These are phyloP conservation scores for Intellagama lesueurii DNA, from an alignment of 2,797 vertebrate genomes.

Conservation along the genomic window DNA sequence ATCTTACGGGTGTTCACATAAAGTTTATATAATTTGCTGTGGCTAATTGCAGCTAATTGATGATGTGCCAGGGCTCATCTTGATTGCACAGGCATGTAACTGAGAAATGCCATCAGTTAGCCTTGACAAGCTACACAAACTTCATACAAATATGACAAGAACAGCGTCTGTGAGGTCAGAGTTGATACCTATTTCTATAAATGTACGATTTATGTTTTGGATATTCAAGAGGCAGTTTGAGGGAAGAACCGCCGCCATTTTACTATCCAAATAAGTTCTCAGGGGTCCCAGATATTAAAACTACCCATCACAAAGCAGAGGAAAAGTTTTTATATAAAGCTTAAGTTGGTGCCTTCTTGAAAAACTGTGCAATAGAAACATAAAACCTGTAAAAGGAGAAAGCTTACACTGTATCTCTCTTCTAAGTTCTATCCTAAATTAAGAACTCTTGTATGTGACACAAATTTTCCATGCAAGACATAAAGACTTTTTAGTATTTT, in stretches of 20 bases:
- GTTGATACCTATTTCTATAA: too few species aligned
- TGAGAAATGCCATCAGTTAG: too few species aligned
- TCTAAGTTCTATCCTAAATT: not conserved
- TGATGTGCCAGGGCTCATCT: too few species aligned
- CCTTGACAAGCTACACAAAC: too few species aligned
- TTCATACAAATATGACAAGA: too few species aligned
- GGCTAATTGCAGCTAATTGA: too few species aligned
- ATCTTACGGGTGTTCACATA: too few species aligned
- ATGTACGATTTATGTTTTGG: not conserved
- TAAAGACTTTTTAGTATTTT: not conserved
- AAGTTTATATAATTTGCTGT: too few species aligned
- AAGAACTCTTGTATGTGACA: not conserved
- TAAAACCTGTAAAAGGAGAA: not conserved
- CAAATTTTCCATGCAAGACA: not conserved
- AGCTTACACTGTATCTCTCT: not conserved
- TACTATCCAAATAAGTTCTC: not conserved
- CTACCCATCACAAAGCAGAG: not conserved
- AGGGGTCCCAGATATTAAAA: not conserved
- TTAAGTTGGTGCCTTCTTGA: not conserved
- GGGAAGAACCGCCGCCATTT: not conserved
- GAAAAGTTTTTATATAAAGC: not conserved
- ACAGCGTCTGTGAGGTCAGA: too few species aligned
- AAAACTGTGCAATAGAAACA: not conserved
- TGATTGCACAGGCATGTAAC: too few species aligned
- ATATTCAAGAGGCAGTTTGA: not conserved